Evolutionary conservation across 2,113 vertebrate genomes (phyloP).

Genomic region (Phainopepla nitens): DNA sequence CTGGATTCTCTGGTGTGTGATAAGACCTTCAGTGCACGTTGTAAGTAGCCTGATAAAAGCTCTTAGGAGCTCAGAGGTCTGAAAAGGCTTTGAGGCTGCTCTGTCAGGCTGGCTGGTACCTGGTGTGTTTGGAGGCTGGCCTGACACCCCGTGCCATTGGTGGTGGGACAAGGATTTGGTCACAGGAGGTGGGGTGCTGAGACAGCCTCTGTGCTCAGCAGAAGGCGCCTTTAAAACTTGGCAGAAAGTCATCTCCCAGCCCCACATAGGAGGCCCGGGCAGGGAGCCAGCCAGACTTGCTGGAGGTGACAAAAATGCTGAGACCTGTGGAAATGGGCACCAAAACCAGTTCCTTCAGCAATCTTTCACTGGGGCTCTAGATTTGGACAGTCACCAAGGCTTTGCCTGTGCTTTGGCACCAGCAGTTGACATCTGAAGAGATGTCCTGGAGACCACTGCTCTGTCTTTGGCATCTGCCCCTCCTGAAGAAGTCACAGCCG

Average conservation of each 20-base stretch:
- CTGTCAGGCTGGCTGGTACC: neutral
- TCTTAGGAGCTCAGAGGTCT: neutral
- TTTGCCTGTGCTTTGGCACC: neutral
- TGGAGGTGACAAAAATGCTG: neutral
- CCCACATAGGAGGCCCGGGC: accelerated
- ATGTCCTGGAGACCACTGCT: neutral
- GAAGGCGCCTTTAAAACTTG: neutral
- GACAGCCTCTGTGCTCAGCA: neutral
- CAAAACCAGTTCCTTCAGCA: neutral
- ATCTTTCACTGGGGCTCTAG: neutral
- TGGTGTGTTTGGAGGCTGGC: neutral
- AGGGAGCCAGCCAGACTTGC: neutral
- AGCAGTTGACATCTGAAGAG: neutral
- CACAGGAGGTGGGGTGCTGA: neutral
- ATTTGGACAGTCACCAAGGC: neutral
- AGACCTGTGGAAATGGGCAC: neutral
- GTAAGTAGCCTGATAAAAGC: neutral
- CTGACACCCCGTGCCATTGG: accelerated
- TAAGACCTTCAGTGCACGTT: neutral
- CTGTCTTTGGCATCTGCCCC: neutral
- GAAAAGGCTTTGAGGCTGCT: neutral
- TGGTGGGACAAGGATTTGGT: neutral
- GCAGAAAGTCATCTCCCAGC: neutral
- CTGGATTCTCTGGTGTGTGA: neutral
- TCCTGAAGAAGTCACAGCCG: neutral